Percentiles rank a stretch among this genome's conserved stretches.
Conservation (phyloP, 2,113 vertebrate genomes). For the Neoarius graeffei region DNA sequence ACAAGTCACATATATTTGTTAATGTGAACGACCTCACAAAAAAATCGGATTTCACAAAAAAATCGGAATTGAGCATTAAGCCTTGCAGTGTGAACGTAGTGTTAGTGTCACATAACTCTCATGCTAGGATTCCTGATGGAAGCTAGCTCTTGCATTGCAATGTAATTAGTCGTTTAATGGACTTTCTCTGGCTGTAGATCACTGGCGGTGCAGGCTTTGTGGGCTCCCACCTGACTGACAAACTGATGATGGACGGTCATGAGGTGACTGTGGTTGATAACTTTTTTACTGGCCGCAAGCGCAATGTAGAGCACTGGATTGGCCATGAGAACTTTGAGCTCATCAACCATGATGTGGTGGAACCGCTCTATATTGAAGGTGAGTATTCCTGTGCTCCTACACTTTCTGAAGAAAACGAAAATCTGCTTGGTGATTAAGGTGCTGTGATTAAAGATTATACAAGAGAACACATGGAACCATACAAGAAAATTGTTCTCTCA, state of each 20-base stretch:
- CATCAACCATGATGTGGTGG: conserved; percentile 98
- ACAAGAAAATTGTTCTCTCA: not conserved
- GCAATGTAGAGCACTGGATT: conserved; percentile 99
- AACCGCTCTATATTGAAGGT: conserved; percentile 98
- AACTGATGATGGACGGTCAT: conserved; percentile 99
- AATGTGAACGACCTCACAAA: no score
- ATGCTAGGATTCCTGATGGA: not conserved
- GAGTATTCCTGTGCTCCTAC: conserved; percentile 52
- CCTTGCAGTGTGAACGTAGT: no score
- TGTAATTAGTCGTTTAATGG: not conserved
- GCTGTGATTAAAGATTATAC: not conserved
- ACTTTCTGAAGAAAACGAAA: not conserved
- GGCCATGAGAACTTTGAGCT: conserved; percentile 99
- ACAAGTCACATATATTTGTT: no score
- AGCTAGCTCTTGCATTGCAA: no score
- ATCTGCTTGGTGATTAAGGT: not conserved
- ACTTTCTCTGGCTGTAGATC: conserved; percentile 73
- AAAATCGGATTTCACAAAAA: no score
- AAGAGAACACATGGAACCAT: not conserved
- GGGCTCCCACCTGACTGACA: conserved; percentile 97
- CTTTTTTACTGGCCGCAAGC: conserved; percentile 98
- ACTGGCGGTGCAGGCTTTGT: conserved; percentile 98
- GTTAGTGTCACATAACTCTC: no score
- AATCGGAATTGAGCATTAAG: no score
- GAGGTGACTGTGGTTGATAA: conserved; percentile 99